Evolutionary conservation across 37 sponge, comb jelly and placozoan species (phyloP), one percentile per base, ranked within the genome.

Genomic region (Spongilla lacustris): DNA sequence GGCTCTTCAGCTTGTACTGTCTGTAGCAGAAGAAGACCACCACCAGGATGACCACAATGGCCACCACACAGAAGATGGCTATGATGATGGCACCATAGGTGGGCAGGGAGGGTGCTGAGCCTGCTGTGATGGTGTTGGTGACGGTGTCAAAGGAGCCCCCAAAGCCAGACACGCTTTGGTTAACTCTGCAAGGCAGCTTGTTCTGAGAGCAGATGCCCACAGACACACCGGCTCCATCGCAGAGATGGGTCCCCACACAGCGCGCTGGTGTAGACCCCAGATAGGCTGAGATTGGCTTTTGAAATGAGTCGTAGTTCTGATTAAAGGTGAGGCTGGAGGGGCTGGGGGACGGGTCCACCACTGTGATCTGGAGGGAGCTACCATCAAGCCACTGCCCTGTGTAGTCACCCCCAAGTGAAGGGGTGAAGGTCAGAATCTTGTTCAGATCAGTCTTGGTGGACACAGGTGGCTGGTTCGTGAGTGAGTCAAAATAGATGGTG

Each of bases 141-240:
- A 84, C 82, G 19, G 84, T 72, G 26, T 83, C 89, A 50, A 89
- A 85, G 71, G 80, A 79, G 28, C 88, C 89, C 0, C 66, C 78
- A 4, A 95, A 74, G 26, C 38, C 76, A 24, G 72, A 71, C 67
- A 68, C 26, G 0, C 79, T 77, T 50, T 90, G 79, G 74, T 87
- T 79, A 2, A 91, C 95, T 28, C 97, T 73, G 76, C 97, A 97
- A 0, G 97, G 94, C 0, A 85, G 73, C 25, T 67, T n/a, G 26
- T 84, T 79, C 8, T 48, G 66, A 29, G 73, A 46, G 69, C 97
- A 97, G 33, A 97, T 86, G 38, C 97, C 97, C 69, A 94, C 76
- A 19, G 92, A 79, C 0, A 31, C 50, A 23, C 87, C 36, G 21
- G 36, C n/a, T 10, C 33, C 8, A 24, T 35, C 23, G 1, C 80